phyloP scores from a whole-genome alignment of 2,113 vertebrate species.

The Garra rufa region DNA sequence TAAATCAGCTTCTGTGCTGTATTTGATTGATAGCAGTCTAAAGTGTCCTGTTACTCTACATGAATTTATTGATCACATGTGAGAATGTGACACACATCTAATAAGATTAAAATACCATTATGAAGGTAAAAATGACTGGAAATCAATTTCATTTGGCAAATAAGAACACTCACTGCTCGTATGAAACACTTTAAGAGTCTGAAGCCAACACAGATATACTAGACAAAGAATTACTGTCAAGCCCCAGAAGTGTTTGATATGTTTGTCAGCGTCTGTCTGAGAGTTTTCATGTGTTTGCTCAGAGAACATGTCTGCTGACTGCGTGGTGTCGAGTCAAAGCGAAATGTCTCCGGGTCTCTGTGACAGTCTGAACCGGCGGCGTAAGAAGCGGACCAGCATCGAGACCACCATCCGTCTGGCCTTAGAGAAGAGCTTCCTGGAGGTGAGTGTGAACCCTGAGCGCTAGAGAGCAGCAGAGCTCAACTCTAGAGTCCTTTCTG shows the following conservation, averaged over 20 bases:
- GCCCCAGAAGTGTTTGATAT: no score
- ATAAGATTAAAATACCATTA: neutral
- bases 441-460: slow-evolving; percentile 77
- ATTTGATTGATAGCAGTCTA: no score
- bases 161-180: no score
- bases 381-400: slow-evolving; percentile 99
- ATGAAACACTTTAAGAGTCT: no score
- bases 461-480: slow-evolving; percentile 21
- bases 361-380: slow-evolving; percentile 96
- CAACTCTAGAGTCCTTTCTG: no score
- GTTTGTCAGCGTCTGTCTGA: no score
- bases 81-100: neutral
- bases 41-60: no score
- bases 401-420: slow-evolving; percentile 99
- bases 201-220: no score
- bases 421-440: slow-evolving; percentile 99
- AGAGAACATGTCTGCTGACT: slow-evolving; percentile 98
- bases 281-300: slow-evolving; percentile 54
- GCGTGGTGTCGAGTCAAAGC: slow-evolving; percentile 90
- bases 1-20: no score
- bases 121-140: no score
- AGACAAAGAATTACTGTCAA: no score
- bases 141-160: no score
- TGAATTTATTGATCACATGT: neutral
- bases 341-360: slow-evolving; percentile 90